Evolutionary conservation across 2,888 invertebrate genomes (phyloP).

Genomic region (Liposcelis brunnea): DNA sequence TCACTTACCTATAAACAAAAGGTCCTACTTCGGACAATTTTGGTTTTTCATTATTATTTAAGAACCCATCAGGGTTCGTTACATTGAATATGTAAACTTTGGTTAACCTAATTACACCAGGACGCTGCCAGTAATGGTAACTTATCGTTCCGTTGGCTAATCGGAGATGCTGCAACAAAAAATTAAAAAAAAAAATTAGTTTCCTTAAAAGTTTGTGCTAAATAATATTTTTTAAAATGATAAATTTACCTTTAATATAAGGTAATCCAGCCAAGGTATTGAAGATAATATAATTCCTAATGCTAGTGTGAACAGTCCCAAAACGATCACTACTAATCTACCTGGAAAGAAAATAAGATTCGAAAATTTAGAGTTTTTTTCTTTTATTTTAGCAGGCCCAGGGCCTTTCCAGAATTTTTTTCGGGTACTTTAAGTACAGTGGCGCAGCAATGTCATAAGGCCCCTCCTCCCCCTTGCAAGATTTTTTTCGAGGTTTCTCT

Average conservation of each 20-base stretch:
- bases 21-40: constrained; percentile 68
- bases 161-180: constrained; percentile 47
- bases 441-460: no score
- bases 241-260: constrained; percentile 57
- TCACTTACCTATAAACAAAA: constrained; percentile 62
- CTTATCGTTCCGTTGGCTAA: constrained; percentile 71
- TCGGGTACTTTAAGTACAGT: no score
- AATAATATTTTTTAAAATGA: constrained; percentile 5
- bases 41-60: constrained; percentile 60
- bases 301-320: constrained; percentile 64
- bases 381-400: neutral
- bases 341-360: constrained; percentile 41
- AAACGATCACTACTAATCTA: constrained; percentile 57
- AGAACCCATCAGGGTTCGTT: constrained; percentile 65
- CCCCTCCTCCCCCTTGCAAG: no score
- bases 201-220: neutral
- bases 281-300: constrained; percentile 63
- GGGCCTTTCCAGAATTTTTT: no score
- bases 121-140: constrained; percentile 79
- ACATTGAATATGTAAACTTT: constrained; percentile 82
- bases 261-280: constrained; percentile 75
- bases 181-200: constrained; percentile 16
- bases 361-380: constrained; percentile 1
- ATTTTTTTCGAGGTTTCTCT: no score
- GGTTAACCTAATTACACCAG: constrained; percentile 64